phyloP scores from a whole-genome alignment of 2,113 vertebrate genomes.

The Astur gentilis region DNA sequence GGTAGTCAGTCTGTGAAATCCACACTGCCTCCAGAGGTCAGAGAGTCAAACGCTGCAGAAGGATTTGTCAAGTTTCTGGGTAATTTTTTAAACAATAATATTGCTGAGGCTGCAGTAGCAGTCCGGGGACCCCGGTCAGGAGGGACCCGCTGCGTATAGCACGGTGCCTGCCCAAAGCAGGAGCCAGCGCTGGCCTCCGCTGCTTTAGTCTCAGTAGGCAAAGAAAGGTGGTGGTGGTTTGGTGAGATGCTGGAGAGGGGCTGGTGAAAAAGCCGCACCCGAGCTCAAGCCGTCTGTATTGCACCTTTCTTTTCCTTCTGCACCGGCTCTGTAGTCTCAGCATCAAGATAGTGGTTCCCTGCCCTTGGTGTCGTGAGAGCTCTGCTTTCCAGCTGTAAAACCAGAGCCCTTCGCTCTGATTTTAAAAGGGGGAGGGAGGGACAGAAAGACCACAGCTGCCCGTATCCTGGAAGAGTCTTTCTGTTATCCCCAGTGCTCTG shows the following conservation, averaged over 20 bases:
- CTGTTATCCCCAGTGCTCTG: neutral
- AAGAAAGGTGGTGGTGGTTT: neutral
- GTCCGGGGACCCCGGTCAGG: neutral
- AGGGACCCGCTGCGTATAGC: neutral
- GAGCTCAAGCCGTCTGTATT: neutral
- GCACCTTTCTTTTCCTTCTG: neutral
- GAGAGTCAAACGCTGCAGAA: slow-evolving; percentile 5
- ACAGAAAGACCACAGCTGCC: neutral
- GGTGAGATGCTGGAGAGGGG: neutral
- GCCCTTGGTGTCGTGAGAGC: neutral
- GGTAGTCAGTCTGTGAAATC: slow-evolving; percentile 59
- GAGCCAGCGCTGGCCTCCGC: neutral
- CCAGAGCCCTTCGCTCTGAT: neutral
- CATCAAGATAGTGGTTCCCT: neutral
- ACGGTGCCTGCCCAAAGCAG: neutral
- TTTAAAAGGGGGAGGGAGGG: neutral
- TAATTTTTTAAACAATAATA: neutral
- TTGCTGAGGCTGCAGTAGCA: neutral
- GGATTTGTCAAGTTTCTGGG: slow-evolving; percentile 10
- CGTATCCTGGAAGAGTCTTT: neutral
- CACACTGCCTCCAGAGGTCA: slow-evolving; percentile 52
- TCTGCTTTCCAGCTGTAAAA: neutral
- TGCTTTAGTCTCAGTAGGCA: neutral
- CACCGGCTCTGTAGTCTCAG: neutral
- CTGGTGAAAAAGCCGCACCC: neutral